Evolutionary conservation across 2,797 vertebrate species (phyloP).

Genomic region (Cheirogaleus major): DNA sequence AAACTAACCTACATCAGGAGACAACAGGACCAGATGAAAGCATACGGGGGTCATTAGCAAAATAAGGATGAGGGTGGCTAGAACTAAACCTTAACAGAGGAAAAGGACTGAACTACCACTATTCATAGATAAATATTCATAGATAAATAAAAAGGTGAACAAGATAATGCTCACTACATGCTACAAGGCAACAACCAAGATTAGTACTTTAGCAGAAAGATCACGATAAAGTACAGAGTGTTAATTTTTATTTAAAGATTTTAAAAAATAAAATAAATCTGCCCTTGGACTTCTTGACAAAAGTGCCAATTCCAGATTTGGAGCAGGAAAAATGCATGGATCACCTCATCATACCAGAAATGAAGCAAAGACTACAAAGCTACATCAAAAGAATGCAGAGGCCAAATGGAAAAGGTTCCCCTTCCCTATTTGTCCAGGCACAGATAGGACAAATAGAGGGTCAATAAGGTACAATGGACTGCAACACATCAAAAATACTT

Average conservation of each 20-base stretch:
- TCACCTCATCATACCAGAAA: not conserved
- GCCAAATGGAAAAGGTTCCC: not conserved
- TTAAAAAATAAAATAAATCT: constrained; percentile 49
- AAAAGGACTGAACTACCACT: not conserved
- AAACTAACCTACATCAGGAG: not conserved
- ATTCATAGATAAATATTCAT: not conserved
- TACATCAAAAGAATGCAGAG: not conserved
- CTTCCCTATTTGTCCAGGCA: not conserved
- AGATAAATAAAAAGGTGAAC: not conserved
- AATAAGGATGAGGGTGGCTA: not conserved
- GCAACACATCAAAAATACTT: not conserved
- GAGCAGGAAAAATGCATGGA: not conserved
- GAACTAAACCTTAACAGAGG: not conserved
- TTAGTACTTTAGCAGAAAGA: not conserved
- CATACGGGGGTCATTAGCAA: not conserved
- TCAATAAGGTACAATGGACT: not conserved
- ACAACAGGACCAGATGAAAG: not conserved
- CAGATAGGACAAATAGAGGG: not conserved
- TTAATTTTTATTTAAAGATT: not conserved
- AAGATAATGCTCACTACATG: not conserved
- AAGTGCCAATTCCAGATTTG: constrained; percentile 3
- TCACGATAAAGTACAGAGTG: not conserved
- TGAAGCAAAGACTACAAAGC: not conserved
- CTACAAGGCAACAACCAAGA: not conserved
- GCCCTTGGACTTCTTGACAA: not conserved